Evolutionary conservation across 2,888 invertebrate genomes (phyloP), one percentile per base, ranked within the genome.

Genomic region (Phrixothrix hirtus): DNA sequence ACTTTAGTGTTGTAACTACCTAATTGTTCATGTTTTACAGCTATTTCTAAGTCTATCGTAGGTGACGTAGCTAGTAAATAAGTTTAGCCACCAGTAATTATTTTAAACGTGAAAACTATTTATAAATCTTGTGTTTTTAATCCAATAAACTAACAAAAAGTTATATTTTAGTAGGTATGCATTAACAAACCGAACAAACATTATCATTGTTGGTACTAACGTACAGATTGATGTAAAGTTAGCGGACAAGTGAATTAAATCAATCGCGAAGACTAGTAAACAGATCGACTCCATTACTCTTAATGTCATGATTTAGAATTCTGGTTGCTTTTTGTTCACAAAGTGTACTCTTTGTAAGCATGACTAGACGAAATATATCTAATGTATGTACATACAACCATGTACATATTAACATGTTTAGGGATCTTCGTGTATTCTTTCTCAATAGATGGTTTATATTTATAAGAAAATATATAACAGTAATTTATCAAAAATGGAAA

Each of bases 331-430:
- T 57, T 57, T 57, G 50, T 49, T 50, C 50, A 51, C 46, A 54
- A 57, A 57, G 55, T 52, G 45, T 48, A 44, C 55, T 57, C 55
- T 57, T 58, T 55, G 55, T 58, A 45, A 50, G 55, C 55, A 55
- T 58, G 58, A 58, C 58, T 58, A 46, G 50, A 48, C 58, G 48
- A 49, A 52, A 55, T 58, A 45, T 30, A 43, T 37, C 47, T 53
- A 53, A 53, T 53, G 53, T 44, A 53, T 53, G 48, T 53, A 53
- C 53, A 47, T 53, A 53, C 43, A 47, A 47, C 47, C 42, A 43
- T 48, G 43, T 53, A n/a, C n/a, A n/a, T n/a, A 53, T 53, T 53
- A 53, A 53, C 36, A 47, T 53, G 53, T 53, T 47, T 47, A 43
- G 47, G 46, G 39, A 52, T 52, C 46, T 39, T 42, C 25, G 38